Percentiles rank a stretch among this genome's conserved stretches.
phyloP scores from a whole-genome alignment of 2,797 vertebrate species.

The Chelon auratus region DNA sequence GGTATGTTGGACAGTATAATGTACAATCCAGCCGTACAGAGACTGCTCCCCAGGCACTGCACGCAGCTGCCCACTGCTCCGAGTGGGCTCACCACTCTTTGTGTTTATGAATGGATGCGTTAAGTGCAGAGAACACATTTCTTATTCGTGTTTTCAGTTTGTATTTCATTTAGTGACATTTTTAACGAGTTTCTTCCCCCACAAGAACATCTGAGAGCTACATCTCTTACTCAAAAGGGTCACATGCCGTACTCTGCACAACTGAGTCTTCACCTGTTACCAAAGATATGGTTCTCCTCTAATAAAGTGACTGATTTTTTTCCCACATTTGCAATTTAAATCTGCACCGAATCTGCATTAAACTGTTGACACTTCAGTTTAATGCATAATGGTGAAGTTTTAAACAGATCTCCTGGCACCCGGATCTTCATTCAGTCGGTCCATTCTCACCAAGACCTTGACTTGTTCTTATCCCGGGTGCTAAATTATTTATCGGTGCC shows the following conservation, averaged over 20 bases:
- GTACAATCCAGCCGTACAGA: too few species aligned
- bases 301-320: background rate
- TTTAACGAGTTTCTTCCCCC: too few species aligned
- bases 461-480: conserved; percentile 41
- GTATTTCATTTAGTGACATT: too few species aligned
- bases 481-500: conserved; percentile 64
- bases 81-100: too few species aligned
- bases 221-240: too few species aligned
- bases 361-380: background rate
- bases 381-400: conserved; percentile 20
- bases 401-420: conserved; percentile 4
- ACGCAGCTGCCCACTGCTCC: too few species aligned
- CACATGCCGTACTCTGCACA: background rate
- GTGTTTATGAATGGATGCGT: too few species aligned
- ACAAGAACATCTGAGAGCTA: too few species aligned
- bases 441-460: conserved; percentile 42
- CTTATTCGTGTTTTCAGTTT: too few species aligned
- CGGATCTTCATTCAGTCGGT: conserved; percentile 23
- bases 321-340: conserved; percentile 26
- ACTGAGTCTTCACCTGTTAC: background rate
- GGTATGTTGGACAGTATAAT: background rate
- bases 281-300: too few species aligned
- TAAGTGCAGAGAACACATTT: too few species aligned
- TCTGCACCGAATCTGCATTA: background rate
- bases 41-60: too few species aligned